Evolutionary conservation across 30 jellyfish, hydroid and myxozoan species (phyloP), one percentile per base, ranked within the genome.

Genomic region (Hydractinia echinata): DNA sequence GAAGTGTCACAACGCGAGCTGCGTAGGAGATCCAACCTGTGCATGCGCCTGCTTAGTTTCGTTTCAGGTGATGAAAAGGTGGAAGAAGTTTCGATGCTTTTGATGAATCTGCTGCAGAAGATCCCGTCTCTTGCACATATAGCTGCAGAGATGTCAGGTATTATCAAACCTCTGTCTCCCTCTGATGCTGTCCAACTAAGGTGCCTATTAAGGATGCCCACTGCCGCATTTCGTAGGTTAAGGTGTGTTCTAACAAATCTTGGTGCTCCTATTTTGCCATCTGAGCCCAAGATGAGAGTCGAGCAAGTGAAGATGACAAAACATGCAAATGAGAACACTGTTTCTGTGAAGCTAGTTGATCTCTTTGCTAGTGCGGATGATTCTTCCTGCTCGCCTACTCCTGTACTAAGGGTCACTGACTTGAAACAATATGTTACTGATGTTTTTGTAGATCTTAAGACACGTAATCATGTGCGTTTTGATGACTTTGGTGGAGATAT

Each of bases 161-260:
- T 7, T 13, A 51, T 64, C 19, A 64, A 51, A 64, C 9, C 9
- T 64, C 39, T 64, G 74, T 64, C 74, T 6, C 51, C 39, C 51
- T 51, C 51, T 13, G 74, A 64, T 13, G 18, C 74, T 51, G 74
- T 64, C 8, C 51, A 64, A 7, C 39, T 64, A 51, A 44, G 39
- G 74, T n/a, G 51, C 18, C 19, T n/a, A 0, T 51, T 64, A 7
- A 44, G 74, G 10, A 64, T 64, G 74, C 18, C 74, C 51, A 64
- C 74, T 7, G 74, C 74, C 2, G 74, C 74, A 64, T 64, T 64
- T 64, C 74, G 74, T 64, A 64, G 18, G 18, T 51, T 64, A 51
- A 7, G 16, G 74, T n/a, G 51, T 51, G 39, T 64, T 44, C 2
- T 64, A 51, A 64, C 74, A 44, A 64, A 64, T 51, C 74, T 64